A percentile compares a stretch with the other conserved stretches of the same genome.
These are phyloP conservation scores for Lycocorax pyrrhopterus DNA, from an alignment of 2,113 vertebrate species.

Conservation along the genomic window DNA sequence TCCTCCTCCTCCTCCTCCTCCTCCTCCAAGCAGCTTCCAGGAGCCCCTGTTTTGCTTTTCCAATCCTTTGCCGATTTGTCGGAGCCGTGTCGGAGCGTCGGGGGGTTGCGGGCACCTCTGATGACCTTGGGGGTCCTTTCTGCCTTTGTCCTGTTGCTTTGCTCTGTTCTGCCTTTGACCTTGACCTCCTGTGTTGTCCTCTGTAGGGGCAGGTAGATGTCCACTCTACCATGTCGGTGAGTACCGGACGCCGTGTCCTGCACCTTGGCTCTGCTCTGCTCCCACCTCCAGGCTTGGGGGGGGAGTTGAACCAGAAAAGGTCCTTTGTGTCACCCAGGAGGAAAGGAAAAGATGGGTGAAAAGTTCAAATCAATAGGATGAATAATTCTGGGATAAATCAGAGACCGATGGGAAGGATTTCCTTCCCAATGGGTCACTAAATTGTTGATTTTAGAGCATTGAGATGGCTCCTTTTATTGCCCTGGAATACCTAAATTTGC, in stretches of 20 bases:
- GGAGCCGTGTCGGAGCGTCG: accelerated
- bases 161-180: not conserved
- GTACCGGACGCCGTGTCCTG: not conserved
- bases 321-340: not conserved
- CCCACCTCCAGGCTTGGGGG: not conserved
- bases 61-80: accelerated
- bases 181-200: slow-evolving; percentile 53
- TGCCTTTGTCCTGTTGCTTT: not conserved
- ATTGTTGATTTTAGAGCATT: not conserved
- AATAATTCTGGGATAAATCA: not conserved
- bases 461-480: not conserved
- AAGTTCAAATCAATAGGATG: not conserved
- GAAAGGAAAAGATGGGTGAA: not conserved
- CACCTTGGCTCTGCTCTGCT: not conserved
- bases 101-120: not conserved
- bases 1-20: not conserved
- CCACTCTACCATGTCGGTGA: slow-evolving; percentile 76
- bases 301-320: slow-evolving; percentile 13
- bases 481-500: not conserved
- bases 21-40: not conserved
- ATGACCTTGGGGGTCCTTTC: not conserved
- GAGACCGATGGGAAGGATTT: not conserved
- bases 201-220: slow-evolving; percentile 64
- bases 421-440: accelerated
- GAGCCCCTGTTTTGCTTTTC: not conserved